Evolutionary conservation across 2,888 invertebrate genomes (phyloP), one percentile per base, ranked within the genome.

Genomic region (Hipparchia sbordonii): DNA sequence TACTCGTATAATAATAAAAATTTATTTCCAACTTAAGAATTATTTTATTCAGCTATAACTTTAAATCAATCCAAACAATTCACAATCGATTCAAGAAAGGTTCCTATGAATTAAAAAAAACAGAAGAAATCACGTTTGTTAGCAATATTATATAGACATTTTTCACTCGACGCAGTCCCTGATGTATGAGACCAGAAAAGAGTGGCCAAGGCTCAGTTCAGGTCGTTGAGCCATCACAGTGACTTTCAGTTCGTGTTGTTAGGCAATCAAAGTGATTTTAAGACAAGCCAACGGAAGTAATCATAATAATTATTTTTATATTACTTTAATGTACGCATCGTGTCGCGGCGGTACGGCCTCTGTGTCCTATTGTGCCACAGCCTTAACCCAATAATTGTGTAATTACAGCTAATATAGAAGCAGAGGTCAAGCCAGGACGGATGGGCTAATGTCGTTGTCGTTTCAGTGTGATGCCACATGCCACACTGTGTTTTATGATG

Each of bases 371-470:
- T 74, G 65, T 73, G 61, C n/a, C 66, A 46, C 69, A 71, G 68
- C 75, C 75, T 75, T 71, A 75, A 75, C 71, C 73, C 61, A 71
- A 54, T 71, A 66, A 65, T 75, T 75, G 66, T 52, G 67, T 61
- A 75, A 75, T 70, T 59, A 60, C 73, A 61, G 4, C 75, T 73
- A 71, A 69, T 75, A 71, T 54, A 71, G 73, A n/a, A 45, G 13
- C 59, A 71, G 71, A 75, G 75, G 75, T 73, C 71, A 45, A 46
- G 61, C 39, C 54, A 51, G 54, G 70, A 54, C 70, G 57, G 67
- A 67, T 65, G 70, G 60, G 48, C 60, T 68, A 71, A 68, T 62
- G 46, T 46, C 54, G 67, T 23, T 3, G 68, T 33, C 12, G 33
- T 39, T 60, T 68, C 39, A 4, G 39, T 4, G 39, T 39, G 39